These are phyloP conservation scores for Penaeus vannamei DNA, from an alignment of 1,140 invertebrate genomes.

Conservation along the genomic window DNA sequence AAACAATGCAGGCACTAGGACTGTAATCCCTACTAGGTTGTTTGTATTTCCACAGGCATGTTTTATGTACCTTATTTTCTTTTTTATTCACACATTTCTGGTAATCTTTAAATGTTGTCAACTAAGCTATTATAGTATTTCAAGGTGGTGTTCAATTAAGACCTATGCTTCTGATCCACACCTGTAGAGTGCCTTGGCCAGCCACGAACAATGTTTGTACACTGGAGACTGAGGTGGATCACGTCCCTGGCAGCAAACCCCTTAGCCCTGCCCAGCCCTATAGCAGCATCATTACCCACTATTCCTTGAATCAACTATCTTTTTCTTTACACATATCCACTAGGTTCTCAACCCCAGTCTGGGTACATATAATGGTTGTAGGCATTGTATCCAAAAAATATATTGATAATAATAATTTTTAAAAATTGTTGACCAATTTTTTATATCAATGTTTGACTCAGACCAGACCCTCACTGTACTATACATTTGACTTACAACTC, in stretches of 20 bases:
- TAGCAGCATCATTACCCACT: slow-evolving; percentile 54
- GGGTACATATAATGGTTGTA: slow-evolving; percentile 2
- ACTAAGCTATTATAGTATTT: too few relatives aligned
- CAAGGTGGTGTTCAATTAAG: not conserved
- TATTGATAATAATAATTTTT: not conserved
- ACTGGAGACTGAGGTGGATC: slow-evolving; percentile 57
- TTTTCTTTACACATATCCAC: slow-evolving; percentile 31
- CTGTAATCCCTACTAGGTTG: not conserved
- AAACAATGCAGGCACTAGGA: slow-evolving; percentile 47
- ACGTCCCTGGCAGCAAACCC: slow-evolving; percentile 55
- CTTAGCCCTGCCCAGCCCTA: slow-evolving; percentile 50
- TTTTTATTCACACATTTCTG: too few relatives aligned
- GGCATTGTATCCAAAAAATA: too few relatives aligned
- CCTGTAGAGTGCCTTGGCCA: slow-evolving; percentile 41
- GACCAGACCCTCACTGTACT: slow-evolving; percentile 45
- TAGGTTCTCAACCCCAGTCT: slow-evolving; percentile 40
- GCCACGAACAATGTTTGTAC: slow-evolving; percentile 55
- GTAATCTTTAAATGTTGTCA: too few relatives aligned
- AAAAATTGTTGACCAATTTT: slow-evolving; percentile 22
- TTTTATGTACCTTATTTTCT: too few relatives aligned
- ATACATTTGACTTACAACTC: not conserved
- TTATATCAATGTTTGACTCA: slow-evolving; percentile 33
- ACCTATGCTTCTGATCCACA: slow-evolving; percentile 14
- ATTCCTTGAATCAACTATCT: slow-evolving; percentile 51
- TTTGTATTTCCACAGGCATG: too few relatives aligned